These are phyloP conservation scores for Euplexia lucipara DNA, from an alignment of 2,888 invertebrate species.

Conservation along the genomic window DNA sequence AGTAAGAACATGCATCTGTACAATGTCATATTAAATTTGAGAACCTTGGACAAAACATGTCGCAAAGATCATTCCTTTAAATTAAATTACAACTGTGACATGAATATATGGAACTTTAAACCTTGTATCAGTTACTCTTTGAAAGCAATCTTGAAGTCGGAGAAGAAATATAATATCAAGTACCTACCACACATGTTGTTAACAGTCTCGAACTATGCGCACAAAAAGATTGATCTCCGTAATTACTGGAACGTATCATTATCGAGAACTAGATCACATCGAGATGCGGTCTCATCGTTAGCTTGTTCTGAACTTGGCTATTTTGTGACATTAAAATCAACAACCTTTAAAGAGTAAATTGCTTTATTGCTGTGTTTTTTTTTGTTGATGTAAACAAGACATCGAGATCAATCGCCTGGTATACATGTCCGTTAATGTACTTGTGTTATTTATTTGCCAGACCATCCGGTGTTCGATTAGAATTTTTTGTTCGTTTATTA, in stretches of 20 bases:
- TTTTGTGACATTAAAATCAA: conserved; percentile 68
- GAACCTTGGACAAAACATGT: conserved; percentile 21
- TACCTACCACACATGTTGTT: conserved; percentile 58
- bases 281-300: conserved; percentile 59
- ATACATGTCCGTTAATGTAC: conserved; percentile 62
- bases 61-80: conserved; percentile 22
- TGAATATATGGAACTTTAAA: conserved; percentile 32
- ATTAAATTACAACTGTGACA: conserved; percentile 23
- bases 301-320: conserved; percentile 55
- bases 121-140: conserved; percentile 38
- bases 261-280: conserved; percentile 60
- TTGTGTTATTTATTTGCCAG: conserved; percentile 64
- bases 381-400: conserved; percentile 58
- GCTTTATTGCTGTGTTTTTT: conserved; percentile 60
- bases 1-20: conserved; percentile 27
- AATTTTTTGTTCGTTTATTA: conserved; percentile 68
- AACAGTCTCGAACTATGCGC: conserved; percentile 40
- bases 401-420: conserved; percentile 58
- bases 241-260: conserved; percentile 65
- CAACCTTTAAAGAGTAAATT: conserved; percentile 62
- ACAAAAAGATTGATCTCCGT: conserved; percentile 60
- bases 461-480: conserved; percentile 64
- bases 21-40: conserved; percentile 20
- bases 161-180: conserved; percentile 39
- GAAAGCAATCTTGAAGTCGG: conserved; percentile 26